Evolutionary conservation across 2,113 vertebrate genomes (phyloP).

Genomic region (Paedocypris sp.): DNA sequence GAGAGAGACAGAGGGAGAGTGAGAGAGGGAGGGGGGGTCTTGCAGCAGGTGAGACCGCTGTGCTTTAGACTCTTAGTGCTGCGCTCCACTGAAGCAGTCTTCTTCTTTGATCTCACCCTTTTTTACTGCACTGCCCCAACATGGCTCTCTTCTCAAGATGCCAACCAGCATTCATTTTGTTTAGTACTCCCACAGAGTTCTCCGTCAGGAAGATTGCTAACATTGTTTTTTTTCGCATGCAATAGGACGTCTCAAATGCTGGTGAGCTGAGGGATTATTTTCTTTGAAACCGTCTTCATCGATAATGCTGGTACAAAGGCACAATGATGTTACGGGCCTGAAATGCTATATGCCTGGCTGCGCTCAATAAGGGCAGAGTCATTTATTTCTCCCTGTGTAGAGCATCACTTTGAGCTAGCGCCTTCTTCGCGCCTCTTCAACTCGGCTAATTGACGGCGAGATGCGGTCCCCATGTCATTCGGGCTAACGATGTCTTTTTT

Average conservation of each 20-base stretch:
- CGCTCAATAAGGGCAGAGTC: constrained; percentile 42
- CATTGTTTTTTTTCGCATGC: constrained; percentile 41
- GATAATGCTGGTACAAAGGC: constrained; percentile 40
- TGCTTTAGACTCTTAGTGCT: constrained; percentile 37
- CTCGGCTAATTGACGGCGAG: constrained; percentile 58
- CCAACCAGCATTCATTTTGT: constrained; percentile 28
- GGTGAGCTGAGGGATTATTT: constrained; percentile 37
- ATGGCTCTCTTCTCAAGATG: constrained; percentile 30
- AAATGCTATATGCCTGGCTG: constrained; percentile 46
- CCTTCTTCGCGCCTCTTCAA: constrained; percentile 51
- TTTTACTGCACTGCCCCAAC: constrained; percentile 33
- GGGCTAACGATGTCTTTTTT: constrained; percentile 26
- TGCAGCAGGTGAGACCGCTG: constrained; percentile 28
- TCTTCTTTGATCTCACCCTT: constrained; percentile 40
- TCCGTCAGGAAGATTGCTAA: constrained; percentile 26
- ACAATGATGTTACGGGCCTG: constrained; percentile 39
- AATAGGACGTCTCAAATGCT: constrained; percentile 39
- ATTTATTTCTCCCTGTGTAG: constrained; percentile 40
- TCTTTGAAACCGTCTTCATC: constrained; percentile 45
- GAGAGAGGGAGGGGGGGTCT: too few species aligned
- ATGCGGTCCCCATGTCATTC: constrained; percentile 32
- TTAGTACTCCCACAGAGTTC: constrained; percentile 14
- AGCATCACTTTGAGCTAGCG: constrained; percentile 48
- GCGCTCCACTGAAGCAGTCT: constrained; percentile 42
- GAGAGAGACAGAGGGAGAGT: too few species aligned